phyloP scores from a whole-genome alignment of 2,888 invertebrate species.

The Limnephilus rhombicus region DNA sequence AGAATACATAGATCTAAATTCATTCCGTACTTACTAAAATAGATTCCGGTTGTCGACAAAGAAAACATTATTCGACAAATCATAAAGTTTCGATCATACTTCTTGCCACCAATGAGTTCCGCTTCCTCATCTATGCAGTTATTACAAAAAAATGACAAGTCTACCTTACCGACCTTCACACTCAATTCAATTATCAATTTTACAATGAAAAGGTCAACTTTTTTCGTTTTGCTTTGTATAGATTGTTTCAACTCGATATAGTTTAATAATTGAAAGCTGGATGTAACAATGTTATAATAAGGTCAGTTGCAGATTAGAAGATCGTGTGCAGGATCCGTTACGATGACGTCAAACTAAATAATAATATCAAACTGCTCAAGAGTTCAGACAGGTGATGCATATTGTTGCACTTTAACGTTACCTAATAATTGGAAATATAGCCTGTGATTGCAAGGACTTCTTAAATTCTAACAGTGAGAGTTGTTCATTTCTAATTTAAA shows the following conservation, averaged over 20 bases:
- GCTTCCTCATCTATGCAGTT: background rate
- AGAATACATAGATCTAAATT: background rate
- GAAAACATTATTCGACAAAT: background rate
- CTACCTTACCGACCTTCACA: background rate
- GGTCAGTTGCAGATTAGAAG: background rate
- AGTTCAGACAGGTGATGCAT: background rate
- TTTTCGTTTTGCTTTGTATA: background rate
- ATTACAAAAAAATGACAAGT: background rate
- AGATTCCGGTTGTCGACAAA: background rate
- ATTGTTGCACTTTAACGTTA: background rate
- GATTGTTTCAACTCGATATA: background rate
- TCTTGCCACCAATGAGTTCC: background rate
- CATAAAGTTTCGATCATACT: background rate
- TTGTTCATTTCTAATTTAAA: too few relatives aligned
- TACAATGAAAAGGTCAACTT: background rate
- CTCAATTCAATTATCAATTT: background rate
- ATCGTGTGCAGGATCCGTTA: background rate
- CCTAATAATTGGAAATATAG: background rate
- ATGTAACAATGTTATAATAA: background rate
- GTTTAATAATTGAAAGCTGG: background rate
- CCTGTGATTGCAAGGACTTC: background rate
- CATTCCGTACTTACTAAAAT: too few relatives aligned
- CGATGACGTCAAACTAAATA: background rate
- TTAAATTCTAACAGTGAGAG: background rate
- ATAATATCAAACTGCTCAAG: background rate